These are phyloP conservation scores for Plectrocnemia conspersa DNA, from an alignment of 1,140 invertebrate species.

Conservation along the genomic window DNA sequence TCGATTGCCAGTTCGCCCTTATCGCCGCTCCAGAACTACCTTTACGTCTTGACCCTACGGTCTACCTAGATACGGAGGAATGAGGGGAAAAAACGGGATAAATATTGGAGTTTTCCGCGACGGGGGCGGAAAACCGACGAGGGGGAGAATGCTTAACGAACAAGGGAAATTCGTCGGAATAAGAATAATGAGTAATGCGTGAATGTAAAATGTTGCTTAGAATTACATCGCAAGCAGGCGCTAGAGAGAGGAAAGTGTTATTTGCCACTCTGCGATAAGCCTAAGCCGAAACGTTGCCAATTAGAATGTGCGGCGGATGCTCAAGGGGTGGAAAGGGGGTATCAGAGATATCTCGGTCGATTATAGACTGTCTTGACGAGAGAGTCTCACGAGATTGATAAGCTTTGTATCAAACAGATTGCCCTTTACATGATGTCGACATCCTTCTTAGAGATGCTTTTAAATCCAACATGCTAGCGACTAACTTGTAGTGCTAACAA, in stretches of 20 bases:
- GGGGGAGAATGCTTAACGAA: slow-evolving; percentile 8
- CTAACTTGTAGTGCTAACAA: too few species aligned
- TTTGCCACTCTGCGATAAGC: slow-evolving; percentile 27
- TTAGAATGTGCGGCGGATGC: slow-evolving; percentile 25
- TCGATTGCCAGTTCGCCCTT: slow-evolving; percentile 19
- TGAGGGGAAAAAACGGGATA: slow-evolving; percentile 18
- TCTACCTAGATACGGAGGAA: slow-evolving; percentile 11
- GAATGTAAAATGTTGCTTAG: slow-evolving; percentile 32
- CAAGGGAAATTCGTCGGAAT: slow-evolving; percentile 32
- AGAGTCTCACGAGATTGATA: too few species aligned
- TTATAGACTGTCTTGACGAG: too few species aligned
- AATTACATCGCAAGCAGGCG: slow-evolving; percentile 26
- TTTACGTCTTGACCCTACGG: slow-evolving; percentile 33
- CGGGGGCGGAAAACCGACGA: neutral
- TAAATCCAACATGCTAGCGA: too few species aligned
- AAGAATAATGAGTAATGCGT: slow-evolving; percentile 36
- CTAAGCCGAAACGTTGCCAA: slow-evolving; percentile 24
- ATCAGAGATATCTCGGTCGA: too few species aligned
- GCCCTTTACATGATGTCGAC: too few species aligned
- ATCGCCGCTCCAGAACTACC: slow-evolving; percentile 25
- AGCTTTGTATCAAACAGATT: too few species aligned
- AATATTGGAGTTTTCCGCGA: slow-evolving; percentile 20
- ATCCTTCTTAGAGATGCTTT: too few species aligned
- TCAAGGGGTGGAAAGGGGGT: neutral
- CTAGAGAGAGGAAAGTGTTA: slow-evolving; percentile 24